phyloP scores from a whole-genome alignment of 1,140 invertebrate genomes.

The Cydia pomonella region DNA sequence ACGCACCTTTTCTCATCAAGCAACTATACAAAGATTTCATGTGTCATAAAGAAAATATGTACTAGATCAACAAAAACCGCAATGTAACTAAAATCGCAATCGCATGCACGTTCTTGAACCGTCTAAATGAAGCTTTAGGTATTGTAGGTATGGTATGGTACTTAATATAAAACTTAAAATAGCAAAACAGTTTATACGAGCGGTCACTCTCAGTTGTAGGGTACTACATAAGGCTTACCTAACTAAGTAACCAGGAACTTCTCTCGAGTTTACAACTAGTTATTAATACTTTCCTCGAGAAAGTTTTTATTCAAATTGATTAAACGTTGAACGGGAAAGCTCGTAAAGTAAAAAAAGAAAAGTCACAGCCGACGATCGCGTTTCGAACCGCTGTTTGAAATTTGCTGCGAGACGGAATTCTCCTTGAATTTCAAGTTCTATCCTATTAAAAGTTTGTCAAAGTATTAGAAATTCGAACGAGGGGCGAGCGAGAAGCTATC shows the following conservation, averaged over 20 bases:
- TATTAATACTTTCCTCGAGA: constrained; percentile 23
- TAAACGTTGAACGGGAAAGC: constrained; percentile 28
- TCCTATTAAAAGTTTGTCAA: constrained; percentile 79
- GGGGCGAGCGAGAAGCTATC: constrained; percentile 76
- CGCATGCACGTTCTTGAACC: too few species aligned
- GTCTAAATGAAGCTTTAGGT: too few species aligned
- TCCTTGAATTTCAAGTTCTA: constrained; percentile 76
- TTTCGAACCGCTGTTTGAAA: constrained; percentile 60
- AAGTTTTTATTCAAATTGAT: constrained; percentile 31
- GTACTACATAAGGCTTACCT: not conserved
- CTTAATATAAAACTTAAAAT: not conserved
- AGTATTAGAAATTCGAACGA: constrained; percentile 80
- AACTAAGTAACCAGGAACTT: not conserved
- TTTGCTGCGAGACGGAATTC: constrained; percentile 65
- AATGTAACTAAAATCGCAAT: too few species aligned
- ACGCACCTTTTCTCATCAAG: too few species aligned
- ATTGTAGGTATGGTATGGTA: too few species aligned
- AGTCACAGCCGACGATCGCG: constrained; percentile 56
- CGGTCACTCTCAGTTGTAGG: not conserved
- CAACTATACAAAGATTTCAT: too few species aligned
- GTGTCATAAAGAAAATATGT: too few species aligned
- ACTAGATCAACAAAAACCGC: too few species aligned
- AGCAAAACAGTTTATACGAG: not conserved
- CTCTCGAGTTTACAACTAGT: constrained; percentile 9
- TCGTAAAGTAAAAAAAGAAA: constrained; percentile 37